Evolutionary conservation across 2,888 invertebrate species (phyloP).

Genomic region (Helleia helle): DNA sequence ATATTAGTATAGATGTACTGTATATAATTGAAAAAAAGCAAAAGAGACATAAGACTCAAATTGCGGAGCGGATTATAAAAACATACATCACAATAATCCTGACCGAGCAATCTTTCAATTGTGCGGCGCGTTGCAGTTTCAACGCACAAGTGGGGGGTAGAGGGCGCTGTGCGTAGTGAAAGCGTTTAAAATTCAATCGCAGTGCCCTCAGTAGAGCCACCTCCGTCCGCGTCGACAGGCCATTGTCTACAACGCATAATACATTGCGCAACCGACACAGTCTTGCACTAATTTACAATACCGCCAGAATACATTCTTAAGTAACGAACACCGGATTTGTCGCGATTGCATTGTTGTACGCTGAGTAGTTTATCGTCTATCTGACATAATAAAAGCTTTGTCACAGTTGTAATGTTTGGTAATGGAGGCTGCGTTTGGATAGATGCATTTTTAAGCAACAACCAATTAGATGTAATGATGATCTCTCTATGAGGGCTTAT

Average conservation of each 20-base stretch:
- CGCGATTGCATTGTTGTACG: neutral
- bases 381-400: too few relatives aligned
- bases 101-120: constrained; percentile 15
- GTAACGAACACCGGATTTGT: neutral
- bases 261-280: constrained; percentile 28
- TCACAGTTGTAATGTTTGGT: too few relatives aligned
- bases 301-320: constrained; percentile 21
- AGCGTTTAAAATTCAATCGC: constrained; percentile 58
- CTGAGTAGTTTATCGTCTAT: neutral
- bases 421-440: too few relatives aligned
- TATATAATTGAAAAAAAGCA: too few relatives aligned
- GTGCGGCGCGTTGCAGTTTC: too few relatives aligned
- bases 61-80: constrained; percentile 16
- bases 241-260: constrained; percentile 32
- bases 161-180: constrained; percentile 41
- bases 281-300: constrained; percentile 24
- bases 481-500: too few relatives aligned
- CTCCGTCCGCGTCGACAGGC: constrained; percentile 28
- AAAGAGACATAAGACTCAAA: neutral
- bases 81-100: constrained; percentile 20
- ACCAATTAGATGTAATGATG: too few relatives aligned
- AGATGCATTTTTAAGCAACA: too few relatives aligned
- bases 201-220: constrained; percentile 44
- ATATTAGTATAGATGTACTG: too few relatives aligned
- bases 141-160: too few relatives aligned